Base-by-base conservation (phyloP, 2,797 vertebrate genomes). In the Danionella dracula region DNA sequence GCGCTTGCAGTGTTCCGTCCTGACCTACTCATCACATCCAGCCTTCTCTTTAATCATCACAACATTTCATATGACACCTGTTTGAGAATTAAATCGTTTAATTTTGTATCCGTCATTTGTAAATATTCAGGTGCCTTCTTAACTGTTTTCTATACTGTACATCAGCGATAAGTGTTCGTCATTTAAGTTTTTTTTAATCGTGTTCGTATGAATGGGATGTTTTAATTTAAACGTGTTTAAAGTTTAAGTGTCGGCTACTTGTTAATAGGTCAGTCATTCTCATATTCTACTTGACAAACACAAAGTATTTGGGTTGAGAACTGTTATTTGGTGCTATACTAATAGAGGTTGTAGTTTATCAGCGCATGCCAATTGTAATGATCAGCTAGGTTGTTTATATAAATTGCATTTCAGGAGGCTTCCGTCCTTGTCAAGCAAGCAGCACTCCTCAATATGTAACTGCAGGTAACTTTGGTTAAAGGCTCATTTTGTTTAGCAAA, bases 1-100 rank as follows among this genome's bases (percentile, higher is more conserved):
- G 81, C 4, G 0, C 79, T 19, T 83, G 66, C 57, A 77, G 60
- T 4, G 65, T 72, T 27, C 6, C 23, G 23, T 86, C 85, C 2
- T 90, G 86, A 90, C 82, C 12, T 27, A 6, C 23, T 3, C 23
- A 6, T 3, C 23, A 27, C 23, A 27, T 27, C 6, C 6, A 3
- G 23, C 23, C n/a, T n/a, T n/a, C n/a, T n/a, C n/a, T n/a, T n/a
- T n/a, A n/a, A n/a, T n/a, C n/a, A n/a, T 27, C 23, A 27, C 23
- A 27, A 27, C 6, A 6, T n/a, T n/a, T n/a, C n/a, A n/a, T n/a
- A n/a, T n/a, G n/a, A n/a, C n/a, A n/a, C n/a, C n/a, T n/a, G n/a
- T n/a, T n/a, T n/a, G n/a, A n/a, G n/a, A n/a, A n/a, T n/a, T n/a
- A n/a, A n/a, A n/a, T n/a, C n/a, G n/a, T n/a, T n/a, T n/a, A n/a